These are phyloP conservation scores for Hypercompe scribonia DNA, from an alignment of 2,888 invertebrate species.

Conservation along the genomic window DNA sequence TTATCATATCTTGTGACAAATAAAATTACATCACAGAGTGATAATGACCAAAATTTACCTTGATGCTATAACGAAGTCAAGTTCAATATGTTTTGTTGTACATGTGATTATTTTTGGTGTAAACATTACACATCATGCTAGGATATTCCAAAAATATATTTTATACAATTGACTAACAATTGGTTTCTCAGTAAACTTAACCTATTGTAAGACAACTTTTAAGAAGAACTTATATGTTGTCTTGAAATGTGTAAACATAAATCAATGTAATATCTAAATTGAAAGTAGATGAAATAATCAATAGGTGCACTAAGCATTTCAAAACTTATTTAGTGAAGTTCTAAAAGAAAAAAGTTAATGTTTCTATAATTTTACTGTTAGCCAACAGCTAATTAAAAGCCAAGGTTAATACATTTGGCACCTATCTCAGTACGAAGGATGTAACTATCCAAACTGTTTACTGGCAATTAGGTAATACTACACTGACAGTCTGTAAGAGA, in stretches of 20 bases:
- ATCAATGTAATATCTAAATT: background rate
- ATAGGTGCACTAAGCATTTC: background rate
- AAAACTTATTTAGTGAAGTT: conserved; percentile 20
- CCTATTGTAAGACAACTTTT: background rate
- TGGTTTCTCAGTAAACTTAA: background rate
- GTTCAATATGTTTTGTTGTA: conserved; percentile 57
- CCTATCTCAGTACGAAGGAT: conserved; percentile 29
- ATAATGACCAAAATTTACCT: conserved; percentile 63
- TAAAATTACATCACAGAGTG: conserved; percentile 59
- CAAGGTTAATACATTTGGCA: conserved; percentile 56
- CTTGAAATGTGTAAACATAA: background rate
- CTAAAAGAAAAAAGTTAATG: conserved; percentile 21
- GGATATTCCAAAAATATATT: background rate
- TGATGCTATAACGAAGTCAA: conserved; percentile 63
- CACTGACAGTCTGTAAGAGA: conserved; percentile 26
- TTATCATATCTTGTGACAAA: conserved; percentile 64
- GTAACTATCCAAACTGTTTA: conserved; percentile 32
- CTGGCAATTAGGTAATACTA: conserved; percentile 43
- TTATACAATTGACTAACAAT: background rate
- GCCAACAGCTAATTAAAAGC: conserved; percentile 49
- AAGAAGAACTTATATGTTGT: background rate
- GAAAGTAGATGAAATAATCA: background rate
- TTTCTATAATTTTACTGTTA: conserved; percentile 42
- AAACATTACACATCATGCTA: background rate
- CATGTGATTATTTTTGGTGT: background rate